Base-by-base conservation (phyloP, 2,888 invertebrate species). In the Lutraria lutraria region DNA sequence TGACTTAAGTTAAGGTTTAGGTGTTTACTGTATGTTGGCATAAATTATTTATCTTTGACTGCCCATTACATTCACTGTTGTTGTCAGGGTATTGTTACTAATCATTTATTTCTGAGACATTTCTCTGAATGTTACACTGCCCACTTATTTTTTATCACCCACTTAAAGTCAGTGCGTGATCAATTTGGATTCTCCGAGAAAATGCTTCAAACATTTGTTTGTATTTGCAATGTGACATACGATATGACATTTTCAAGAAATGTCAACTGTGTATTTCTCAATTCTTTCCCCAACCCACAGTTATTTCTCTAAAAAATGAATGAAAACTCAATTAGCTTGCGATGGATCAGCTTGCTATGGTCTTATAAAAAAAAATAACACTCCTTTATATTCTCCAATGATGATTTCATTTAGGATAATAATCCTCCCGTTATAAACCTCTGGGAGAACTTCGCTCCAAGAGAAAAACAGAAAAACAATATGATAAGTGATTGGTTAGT, bases 301-400 rank as follows among this genome's bases (percentile, higher is more conserved):
- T 76, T 76, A 19, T 34, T 34, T 76, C 76, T 76, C 31, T 19
- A 34, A 29, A 34, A 76, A 76, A n/a, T 76, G 4, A 34, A 76
- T 76, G 34, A 76, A 31, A 76, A 76, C 76, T 76, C 76, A 76
- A 76, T 76, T 76, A 76, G 76, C 76, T 34, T 76, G 31, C 25
- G 31, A 76, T 76, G 76, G 76, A 31, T 34, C 29, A 10, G 19
- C 34, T 76, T 34, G 76, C 31, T 34, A 76, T 34, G 29, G 76
- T 31, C 34, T 25, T 76, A 76, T 76, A 16, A 76, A 76, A 16
- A 76, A 76, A 76, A 34, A 19, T 76, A 76, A 34, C 76, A 34
- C 29, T 76, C 76, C 76, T 76, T 76, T 76, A 76, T 76, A 15
- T 76, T 34, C 29, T 76, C 31, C 29, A 25, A 31, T 16, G 76